phyloP scores from a whole-genome alignment of 2,888 invertebrate species.

The Euspilapteryx auroguttella region DNA sequence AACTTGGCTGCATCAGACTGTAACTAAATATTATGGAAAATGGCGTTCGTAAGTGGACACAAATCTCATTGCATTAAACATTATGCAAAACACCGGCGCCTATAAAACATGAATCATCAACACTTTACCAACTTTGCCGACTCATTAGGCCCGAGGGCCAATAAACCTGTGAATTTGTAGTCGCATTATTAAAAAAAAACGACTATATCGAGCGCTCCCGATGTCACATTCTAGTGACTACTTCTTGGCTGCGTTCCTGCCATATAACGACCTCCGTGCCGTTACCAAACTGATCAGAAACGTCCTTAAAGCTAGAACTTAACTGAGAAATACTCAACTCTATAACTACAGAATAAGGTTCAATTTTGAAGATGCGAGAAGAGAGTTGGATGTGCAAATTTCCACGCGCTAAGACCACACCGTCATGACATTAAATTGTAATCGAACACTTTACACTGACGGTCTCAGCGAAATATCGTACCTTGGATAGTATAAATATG shows the following conservation, averaged over 20 bases:
- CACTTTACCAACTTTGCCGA: too few species aligned
- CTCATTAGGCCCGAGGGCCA: constrained; percentile 14
- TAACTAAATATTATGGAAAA: too few species aligned
- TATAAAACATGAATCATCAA: too few species aligned
- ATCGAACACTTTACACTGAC: constrained; percentile 57
- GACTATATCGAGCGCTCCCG: constrained; percentile 11
- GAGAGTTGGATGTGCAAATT: too few species aligned
- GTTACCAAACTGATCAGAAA: constrained; percentile 15
- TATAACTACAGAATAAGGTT: too few species aligned
- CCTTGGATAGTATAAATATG: constrained; percentile 54
- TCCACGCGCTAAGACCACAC: constrained; percentile 14
- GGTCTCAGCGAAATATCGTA: constrained; percentile 49
- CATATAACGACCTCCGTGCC: constrained; percentile 30
- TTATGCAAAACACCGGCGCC: too few species aligned
- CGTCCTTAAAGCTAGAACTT: too few species aligned
- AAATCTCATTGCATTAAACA: too few species aligned
- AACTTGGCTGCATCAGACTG: too few species aligned
- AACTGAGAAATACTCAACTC: too few species aligned
- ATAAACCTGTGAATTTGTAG: constrained; percentile 27
- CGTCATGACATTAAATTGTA: constrained; percentile 57
- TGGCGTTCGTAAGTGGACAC: too few species aligned
- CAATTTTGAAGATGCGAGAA: too few species aligned
- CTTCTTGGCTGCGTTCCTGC: constrained; percentile 25
- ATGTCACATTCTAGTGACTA: constrained; percentile 20
- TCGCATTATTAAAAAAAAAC: constrained; percentile 22